Evolutionary conservation across 2,113 vertebrate genomes (phyloP).

Genomic region (Marmota monax): DNA sequence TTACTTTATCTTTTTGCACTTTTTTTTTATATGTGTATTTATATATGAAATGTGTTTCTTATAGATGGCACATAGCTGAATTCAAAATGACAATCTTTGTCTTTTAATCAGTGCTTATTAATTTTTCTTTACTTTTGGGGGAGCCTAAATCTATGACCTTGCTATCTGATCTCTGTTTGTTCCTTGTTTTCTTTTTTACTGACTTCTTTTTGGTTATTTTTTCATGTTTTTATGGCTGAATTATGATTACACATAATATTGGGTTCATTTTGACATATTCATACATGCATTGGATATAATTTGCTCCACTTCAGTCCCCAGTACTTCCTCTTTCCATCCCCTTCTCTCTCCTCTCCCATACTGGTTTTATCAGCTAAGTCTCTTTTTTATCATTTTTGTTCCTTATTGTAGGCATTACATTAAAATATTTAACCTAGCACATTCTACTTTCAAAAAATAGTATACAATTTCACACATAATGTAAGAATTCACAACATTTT

Average conservation of each 20-base stretch:
- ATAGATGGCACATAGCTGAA: background rate
- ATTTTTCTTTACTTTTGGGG: background rate
- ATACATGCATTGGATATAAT: too few species aligned
- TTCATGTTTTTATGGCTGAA: background rate
- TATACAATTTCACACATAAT: background rate
- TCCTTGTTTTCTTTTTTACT: background rate
- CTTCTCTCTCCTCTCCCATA: background rate
- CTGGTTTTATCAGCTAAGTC: background rate
- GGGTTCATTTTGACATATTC: too few species aligned
- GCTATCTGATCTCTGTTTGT: background rate
- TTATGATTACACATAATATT: too few species aligned
- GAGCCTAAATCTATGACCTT: background rate
- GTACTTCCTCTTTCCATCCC: too few species aligned
- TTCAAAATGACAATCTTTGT: background rate
- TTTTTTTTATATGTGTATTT: constrained; percentile 34
- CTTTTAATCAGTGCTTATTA: background rate
- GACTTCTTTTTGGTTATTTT: constrained; percentile 12
- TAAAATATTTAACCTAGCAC: constrained; percentile 29
- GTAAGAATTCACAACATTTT: background rate
- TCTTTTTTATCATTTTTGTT: background rate
- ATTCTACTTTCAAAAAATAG: constrained; percentile 14
- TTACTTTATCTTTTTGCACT: background rate
- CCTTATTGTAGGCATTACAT: background rate
- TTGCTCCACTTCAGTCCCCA: too few species aligned
- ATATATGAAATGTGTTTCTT: background rate